These are phyloP conservation scores for Rhyacophila brunnea DNA, from an alignment of 1,140 invertebrate genomes.

Conservation along the genomic window DNA sequence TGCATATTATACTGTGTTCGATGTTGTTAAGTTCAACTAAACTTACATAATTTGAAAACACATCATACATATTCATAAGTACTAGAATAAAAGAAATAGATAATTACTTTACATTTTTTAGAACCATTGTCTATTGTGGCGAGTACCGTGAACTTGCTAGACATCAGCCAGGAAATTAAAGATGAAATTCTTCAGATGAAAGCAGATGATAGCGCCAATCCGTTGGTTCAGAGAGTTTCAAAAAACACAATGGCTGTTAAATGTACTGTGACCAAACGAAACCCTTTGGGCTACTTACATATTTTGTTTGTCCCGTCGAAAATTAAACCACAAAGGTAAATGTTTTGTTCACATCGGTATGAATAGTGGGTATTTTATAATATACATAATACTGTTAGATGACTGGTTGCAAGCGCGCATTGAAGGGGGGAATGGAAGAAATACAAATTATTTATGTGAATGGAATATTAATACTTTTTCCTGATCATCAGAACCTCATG, in stretches of 20 bases:
- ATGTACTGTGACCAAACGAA: constrained; percentile 66
- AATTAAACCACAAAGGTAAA: constrained; percentile 48
- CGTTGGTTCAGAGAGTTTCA: constrained; percentile 74
- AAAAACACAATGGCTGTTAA: constrained; percentile 78
- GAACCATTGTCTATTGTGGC: constrained; percentile 63
- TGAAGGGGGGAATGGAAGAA: too few species aligned
- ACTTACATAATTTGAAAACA: constrained; percentile 4
- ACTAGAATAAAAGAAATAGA: background rate
- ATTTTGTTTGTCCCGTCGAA: constrained; percentile 63
- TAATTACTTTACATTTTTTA: constrained; percentile 8
- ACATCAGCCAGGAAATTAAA: constrained; percentile 64
- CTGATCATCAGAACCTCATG: too few species aligned
- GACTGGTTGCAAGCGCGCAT: too few species aligned
- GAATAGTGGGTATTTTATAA: too few species aligned
- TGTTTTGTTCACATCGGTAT: too few species aligned
- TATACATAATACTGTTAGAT: too few species aligned
- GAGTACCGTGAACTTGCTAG: constrained; percentile 63
- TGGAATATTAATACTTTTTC: too few species aligned
- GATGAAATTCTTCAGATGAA: constrained; percentile 66
- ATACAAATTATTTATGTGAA: too few species aligned
- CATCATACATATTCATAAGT: background rate
- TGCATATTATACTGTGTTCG: background rate
- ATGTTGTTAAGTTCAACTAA: background rate
- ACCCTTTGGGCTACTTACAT: constrained; percentile 75
- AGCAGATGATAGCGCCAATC: constrained; percentile 57